Evolutionary conservation across 2,888 invertebrate genomes (phyloP).

Genomic region (Gymnoscelis rufifasciata): DNA sequence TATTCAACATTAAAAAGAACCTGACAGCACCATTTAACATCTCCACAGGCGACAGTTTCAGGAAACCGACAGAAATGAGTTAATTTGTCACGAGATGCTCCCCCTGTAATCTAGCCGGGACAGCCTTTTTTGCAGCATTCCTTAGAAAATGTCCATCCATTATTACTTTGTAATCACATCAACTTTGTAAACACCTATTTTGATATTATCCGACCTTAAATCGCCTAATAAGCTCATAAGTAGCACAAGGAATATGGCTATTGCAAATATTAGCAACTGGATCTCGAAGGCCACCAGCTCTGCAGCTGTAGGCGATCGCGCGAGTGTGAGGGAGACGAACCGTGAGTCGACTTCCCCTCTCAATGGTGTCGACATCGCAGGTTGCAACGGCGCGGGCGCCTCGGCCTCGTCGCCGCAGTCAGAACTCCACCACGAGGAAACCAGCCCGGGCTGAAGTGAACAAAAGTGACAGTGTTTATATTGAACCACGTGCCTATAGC

Average conservation of each 20-base stretch:
- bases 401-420: constrained; percentile 40
- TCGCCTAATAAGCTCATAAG: no score
- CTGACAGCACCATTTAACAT: constrained; percentile 12
- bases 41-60: constrained; percentile 4
- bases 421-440: constrained; percentile 50
- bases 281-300: constrained; percentile 67
- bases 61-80: constrained; percentile 16
- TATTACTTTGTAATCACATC: constrained; percentile 12
- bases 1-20: constrained; percentile 14
- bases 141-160: not conserved
- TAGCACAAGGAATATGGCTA: constrained; percentile 54
- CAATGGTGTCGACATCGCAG: constrained; percentile 63
- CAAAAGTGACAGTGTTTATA: constrained; percentile 66
- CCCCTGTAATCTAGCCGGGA: constrained; percentile 6
- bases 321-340: constrained; percentile 52
- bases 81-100: constrained; percentile 15
- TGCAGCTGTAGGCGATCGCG: constrained; percentile 43
- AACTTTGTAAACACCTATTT: constrained; percentile 6
- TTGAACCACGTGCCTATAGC: constrained; percentile 44
- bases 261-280: constrained; percentile 74
- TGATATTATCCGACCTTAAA: no score
- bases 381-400: constrained; percentile 51
- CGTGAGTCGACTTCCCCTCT: constrained; percentile 48
- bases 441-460: constrained; percentile 37
- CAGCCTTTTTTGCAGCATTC: constrained; percentile 4